Evolutionary conservation across 2,113 vertebrate genomes (phyloP).

Genomic region (Lamprologus callipterus): DNA sequence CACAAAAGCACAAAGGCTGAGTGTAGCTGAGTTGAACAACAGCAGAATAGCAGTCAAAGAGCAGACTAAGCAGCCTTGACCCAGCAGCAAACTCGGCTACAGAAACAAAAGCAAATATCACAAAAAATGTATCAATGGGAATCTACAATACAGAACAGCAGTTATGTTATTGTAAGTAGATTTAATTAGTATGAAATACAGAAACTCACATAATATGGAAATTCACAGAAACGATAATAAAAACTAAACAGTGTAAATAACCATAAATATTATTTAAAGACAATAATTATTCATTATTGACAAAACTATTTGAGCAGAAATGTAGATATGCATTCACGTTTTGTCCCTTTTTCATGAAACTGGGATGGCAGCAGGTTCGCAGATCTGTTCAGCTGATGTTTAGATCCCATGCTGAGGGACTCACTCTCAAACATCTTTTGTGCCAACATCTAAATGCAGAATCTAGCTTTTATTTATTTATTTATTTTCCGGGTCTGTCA

Average conservation of each 20-base stretch:
- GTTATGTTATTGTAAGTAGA: background rate
- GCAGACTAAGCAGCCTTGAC: background rate
- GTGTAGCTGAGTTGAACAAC: background rate
- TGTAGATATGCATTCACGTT: background rate
- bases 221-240: background rate
- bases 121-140: background rate
- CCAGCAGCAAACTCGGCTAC: background rate
- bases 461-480: background rate
- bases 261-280: background rate
- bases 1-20: background rate
- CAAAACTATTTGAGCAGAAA: background rate
- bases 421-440: slow-evolving; percentile 30
- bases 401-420: background rate
- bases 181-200: background rate
- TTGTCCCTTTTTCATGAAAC: background rate
- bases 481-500: background rate
- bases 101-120: background rate
- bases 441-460: slow-evolving; percentile 12
- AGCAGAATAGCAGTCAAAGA: background rate
- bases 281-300: background rate
- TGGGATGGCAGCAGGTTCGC: background rate
- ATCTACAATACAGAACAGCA: background rate
- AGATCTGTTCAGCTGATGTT: background rate
- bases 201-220: background rate
- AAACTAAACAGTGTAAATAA: background rate